Evolutionary conservation across 2,797 vertebrate species (phyloP), one percentile per base, ranked within the genome.

Genomic region (Mormyrus hasselquistii): DNA sequence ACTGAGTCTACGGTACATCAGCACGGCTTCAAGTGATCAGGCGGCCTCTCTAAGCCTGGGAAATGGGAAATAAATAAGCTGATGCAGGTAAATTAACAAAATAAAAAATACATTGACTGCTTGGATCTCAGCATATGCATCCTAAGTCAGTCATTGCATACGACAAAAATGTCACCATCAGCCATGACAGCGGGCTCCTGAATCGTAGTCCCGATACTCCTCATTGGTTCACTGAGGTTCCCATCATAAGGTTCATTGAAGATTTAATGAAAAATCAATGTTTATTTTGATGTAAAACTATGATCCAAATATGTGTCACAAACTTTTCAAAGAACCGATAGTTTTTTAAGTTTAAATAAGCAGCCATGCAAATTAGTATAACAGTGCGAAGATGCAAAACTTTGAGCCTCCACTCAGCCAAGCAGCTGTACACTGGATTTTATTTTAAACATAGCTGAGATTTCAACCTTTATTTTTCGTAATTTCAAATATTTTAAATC

Each of bases 1-100:
- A 55, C 49, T 90, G 83, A 79, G 88, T 79, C 89, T 90, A 89
- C 53, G 55, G 84, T 89, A 90, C 90, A 90, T 88, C 91, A 86
- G 92, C 89, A 91, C 53, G 87, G 90, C 90, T 92, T 90, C 89
- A 91, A 92, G 93, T 91, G 91, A 69, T 94, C 95, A 95, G 95
- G 94, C 90, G 92, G 93, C 38, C 44, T 79, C 38, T 8, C 73
- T 79, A 95, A 95, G 94, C 93, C 94, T 89, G 92, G 91, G 90
- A 84, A 92, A 92, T 95, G 91, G 93, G 91, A 90, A 91, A 93
- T 82, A 49, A 89, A 87, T 88, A 91, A 62, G 57, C 88, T 69
- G 76, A 38, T 86, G 52, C 19, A 65, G 62, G 49, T 53, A 38
- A 88, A 87, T 53, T 79, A 88, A 87, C 44, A 83, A 79, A 52